Evolutionary conservation across 2,113 vertebrate genomes (phyloP).

Genomic region (Sander vitreus): DNA sequence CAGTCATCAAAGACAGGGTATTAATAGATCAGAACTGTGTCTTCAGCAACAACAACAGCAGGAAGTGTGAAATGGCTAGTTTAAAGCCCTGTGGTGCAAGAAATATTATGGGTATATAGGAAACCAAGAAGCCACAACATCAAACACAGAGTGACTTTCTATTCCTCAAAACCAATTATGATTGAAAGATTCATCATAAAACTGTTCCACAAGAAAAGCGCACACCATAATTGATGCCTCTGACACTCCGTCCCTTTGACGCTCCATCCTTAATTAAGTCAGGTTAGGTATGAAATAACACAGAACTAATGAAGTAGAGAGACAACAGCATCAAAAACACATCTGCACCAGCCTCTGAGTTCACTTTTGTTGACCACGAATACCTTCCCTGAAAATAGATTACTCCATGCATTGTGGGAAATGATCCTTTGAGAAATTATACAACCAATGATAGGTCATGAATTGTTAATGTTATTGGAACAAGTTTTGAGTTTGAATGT

Average conservation of each 20-base stretch:
- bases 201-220: conserved; percentile 44
- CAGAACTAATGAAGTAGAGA: conserved; percentile 46
- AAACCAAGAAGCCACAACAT: conserved; percentile 48
- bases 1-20: conserved; percentile 79
- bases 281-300: conserved; percentile 52
- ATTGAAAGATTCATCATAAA: conserved; percentile 54
- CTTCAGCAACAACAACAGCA: conserved; percentile 76
- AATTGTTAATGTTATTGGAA: conserved; percentile 55
- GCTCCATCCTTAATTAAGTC: conserved; percentile 20
- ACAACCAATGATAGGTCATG: conserved; percentile 43
- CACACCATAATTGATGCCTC: conserved; percentile 51
- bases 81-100: conserved; percentile 13
- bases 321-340: conserved; percentile 35
- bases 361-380: conserved; percentile 30
- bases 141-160: conserved; percentile 38
- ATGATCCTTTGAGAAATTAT: conserved; percentile 55
- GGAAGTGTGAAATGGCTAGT: conserved; percentile 47
- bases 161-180: conserved; percentile 71
- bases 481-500: conserved; percentile 51
- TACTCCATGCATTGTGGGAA: conserved; percentile 47
- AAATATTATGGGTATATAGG: conserved; percentile 17
- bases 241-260: conserved; percentile 35
- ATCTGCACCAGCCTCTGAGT: conserved; percentile 39
- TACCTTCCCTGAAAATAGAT: conserved; percentile 28
- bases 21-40: conserved; percentile 76